Conservation (phyloP, 2,797 vertebrate species). For the Rallus crepitans region DNA sequence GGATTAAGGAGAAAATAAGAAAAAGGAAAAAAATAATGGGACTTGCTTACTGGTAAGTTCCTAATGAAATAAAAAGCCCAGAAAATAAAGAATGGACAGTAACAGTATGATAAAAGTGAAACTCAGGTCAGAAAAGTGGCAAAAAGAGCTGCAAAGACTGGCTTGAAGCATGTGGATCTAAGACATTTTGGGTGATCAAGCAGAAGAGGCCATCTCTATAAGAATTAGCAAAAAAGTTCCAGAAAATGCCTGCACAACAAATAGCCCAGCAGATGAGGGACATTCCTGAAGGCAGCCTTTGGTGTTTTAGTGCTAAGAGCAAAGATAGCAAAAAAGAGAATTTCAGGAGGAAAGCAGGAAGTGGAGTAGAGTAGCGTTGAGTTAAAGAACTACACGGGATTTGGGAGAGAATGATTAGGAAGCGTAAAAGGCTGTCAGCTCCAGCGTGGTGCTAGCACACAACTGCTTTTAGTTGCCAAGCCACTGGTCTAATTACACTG, state of each 20-base stretch:
- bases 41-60: neutral
- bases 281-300: neutral
- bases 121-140: neutral
- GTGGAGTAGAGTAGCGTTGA: neutral
- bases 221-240: neutral
- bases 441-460: neutral
- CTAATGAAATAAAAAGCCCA: neutral
- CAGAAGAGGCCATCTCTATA: neutral
- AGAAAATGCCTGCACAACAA: neutral
- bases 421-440: neutral
- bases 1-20: neutral
- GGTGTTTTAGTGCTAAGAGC: neutral
- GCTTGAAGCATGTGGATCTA: neutral
- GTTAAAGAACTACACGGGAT: neutral
- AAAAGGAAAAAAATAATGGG: neutral
- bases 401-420: neutral
- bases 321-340: neutral
- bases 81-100: neutral
- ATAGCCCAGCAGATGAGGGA: rapidly evolving
- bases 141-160: neutral
- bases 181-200: neutral
- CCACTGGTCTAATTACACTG: neutral
- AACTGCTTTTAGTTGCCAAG: neutral
- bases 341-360: neutral
- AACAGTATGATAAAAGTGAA: neutral